Conservation (phyloP, 2,113 vertebrate species). For the Indicator indicator region DNA sequence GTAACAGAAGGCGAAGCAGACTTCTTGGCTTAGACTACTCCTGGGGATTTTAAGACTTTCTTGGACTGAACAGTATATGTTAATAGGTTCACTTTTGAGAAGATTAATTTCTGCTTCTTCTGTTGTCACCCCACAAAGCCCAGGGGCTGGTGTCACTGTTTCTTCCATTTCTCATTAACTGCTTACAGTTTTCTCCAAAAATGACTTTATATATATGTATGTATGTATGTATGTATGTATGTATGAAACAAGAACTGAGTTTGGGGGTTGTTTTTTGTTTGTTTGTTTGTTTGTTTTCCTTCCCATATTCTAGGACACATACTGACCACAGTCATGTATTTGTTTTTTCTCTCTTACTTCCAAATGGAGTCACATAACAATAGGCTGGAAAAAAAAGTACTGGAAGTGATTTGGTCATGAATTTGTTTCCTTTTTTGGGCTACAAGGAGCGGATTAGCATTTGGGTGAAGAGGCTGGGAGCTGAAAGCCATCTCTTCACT, state of each 20-base stretch:
- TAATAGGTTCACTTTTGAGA: neutral
- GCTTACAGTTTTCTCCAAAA: constrained; percentile 23
- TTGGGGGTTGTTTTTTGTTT: neutral
- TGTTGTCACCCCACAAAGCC: neutral
- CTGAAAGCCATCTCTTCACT: neutral
- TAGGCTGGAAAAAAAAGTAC: constrained; percentile 27
- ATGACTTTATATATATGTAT: neutral
- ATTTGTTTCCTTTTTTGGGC: constrained; percentile 66
- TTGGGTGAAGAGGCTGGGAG: neutral
- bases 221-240: no score
- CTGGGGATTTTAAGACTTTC: neutral
- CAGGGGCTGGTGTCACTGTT: neutral
- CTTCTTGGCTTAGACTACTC: neutral
- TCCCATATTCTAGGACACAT: neutral
- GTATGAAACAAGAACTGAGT: neutral
- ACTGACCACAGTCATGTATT: constrained; percentile 53
- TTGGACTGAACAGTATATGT: neutral
- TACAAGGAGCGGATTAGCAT: neutral
- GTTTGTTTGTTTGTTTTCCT: neutral
- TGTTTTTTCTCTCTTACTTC: constrained; percentile 30
- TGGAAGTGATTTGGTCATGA: constrained; percentile 26
- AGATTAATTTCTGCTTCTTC: neutral
- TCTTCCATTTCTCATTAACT: neutral
- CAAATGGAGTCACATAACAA: constrained; percentile 61
- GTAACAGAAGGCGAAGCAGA: neutral